Conservation (phyloP, 2,113 vertebrate species). For the Chinchilla lanigera region DNA sequence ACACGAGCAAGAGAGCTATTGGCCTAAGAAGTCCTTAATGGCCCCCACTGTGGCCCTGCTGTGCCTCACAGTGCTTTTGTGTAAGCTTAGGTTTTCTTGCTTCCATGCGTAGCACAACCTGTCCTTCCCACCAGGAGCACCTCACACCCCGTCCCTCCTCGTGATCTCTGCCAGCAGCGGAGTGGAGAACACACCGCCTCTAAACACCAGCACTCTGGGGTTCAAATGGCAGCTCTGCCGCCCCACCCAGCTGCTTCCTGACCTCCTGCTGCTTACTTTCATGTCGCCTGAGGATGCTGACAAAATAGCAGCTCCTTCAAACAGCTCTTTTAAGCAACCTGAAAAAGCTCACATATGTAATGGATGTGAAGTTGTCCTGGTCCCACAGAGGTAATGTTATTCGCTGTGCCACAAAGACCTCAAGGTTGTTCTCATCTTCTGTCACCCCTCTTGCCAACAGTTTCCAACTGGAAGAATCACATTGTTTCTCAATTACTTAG, state of each 20-base stretch:
- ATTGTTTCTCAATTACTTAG: not conserved
- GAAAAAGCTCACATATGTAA: not conserved
- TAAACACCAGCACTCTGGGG: not conserved
- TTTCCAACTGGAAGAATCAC: not conserved
- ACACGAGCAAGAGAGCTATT: not conserved
- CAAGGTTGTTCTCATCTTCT: not conserved
- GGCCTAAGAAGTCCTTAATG: not conserved
- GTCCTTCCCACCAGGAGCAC: too few species aligned
- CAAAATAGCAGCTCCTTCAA: not conserved
- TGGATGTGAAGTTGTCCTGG: not conserved
- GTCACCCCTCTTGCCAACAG: not conserved
- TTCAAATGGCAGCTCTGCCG: not conserved
- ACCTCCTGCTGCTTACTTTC: not conserved
- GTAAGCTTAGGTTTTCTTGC: not conserved
- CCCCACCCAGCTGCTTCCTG: not conserved
- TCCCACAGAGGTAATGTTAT: too few species aligned
- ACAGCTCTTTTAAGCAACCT: not conserved
- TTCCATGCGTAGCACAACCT: not conserved
- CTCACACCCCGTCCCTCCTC: not conserved
- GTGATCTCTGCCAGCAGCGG: not conserved
- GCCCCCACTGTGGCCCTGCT: accelerated
- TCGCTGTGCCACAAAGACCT: not conserved
- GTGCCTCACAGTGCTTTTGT: not conserved
- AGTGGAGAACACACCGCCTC: accelerated
- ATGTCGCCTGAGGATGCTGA: not conserved